phyloP scores from a whole-genome alignment of 2,888 invertebrate genomes.

The Tholera decimalis region DNA sequence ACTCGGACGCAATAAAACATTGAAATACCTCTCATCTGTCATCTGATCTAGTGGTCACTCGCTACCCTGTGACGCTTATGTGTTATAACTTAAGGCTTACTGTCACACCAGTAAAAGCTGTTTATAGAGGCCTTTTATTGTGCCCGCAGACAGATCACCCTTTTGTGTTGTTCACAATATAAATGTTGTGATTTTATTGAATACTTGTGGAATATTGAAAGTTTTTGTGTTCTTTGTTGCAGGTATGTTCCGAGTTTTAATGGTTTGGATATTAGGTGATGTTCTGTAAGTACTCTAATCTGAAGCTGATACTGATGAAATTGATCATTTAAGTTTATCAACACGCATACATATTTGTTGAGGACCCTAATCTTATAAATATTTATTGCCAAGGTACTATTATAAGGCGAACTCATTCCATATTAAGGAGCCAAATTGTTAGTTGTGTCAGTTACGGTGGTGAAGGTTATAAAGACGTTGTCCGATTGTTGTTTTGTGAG shows the following conservation, averaged over 20 bases:
- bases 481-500: slow-evolving; percentile 63
- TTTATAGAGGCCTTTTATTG: slow-evolving; percentile 84
- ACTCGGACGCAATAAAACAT: slow-evolving; percentile 83
- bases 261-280: slow-evolving; percentile 42
- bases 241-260: slow-evolving; percentile 77
- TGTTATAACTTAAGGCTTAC: slow-evolving; percentile 85
- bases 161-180: slow-evolving; percentile 74
- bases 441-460: slow-evolving; percentile 73
- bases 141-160: slow-evolving; percentile 70
- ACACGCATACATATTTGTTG: not conserved
- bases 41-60: slow-evolving; percentile 81
- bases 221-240: slow-evolving; percentile 79
- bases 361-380: slow-evolving; percentile 1
- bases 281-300: slow-evolving; percentile 62
- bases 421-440: slow-evolving; percentile 43
- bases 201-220: slow-evolving; percentile 69
- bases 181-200: slow-evolving; percentile 69
- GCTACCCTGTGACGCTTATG: slow-evolving; percentile 80
- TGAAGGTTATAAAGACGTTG: slow-evolving; percentile 75
- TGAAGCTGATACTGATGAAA: slow-evolving; percentile 31
- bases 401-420: slow-evolving; percentile 28
- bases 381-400: slow-evolving; percentile 1
- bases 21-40: slow-evolving; percentile 86
- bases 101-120: slow-evolving; percentile 81
- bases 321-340: slow-evolving; percentile 16